Conservation (phyloP, 2,888 invertebrate species). For the Mechanitis messenoides region DNA sequence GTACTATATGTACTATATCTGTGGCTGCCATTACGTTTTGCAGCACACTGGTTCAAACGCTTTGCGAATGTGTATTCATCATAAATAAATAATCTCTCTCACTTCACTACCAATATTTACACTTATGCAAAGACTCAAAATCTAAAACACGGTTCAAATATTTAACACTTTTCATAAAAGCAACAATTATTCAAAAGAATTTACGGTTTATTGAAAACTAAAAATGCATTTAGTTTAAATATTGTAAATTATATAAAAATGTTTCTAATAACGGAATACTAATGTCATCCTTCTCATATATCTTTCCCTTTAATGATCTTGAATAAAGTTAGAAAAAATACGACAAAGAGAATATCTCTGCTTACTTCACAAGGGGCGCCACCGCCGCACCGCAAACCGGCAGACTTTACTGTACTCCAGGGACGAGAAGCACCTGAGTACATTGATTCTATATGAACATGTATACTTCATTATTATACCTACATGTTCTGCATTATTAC, state of each 20-base stretch:
- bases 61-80: constrained; percentile 22
- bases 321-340: constrained; percentile 12
- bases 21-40: constrained; percentile 28
- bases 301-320: constrained; percentile 7
- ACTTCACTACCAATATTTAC: constrained; percentile 19
- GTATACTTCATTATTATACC: constrained; percentile 15
- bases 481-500: constrained; percentile 21
- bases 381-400: constrained; percentile 39
- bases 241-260: too few relatives aligned
- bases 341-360: constrained; percentile 26
- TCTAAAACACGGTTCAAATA: constrained; percentile 9
- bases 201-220: background rate
- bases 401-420: constrained; percentile 50
- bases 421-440: constrained; percentile 47
- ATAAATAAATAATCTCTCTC: constrained; percentile 26
- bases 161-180: constrained; percentile 3
- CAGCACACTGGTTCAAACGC: constrained; percentile 24
- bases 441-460: constrained; percentile 47
- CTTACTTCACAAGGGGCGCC: constrained; percentile 33
- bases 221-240: background rate
- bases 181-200: background rate
- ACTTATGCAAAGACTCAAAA: constrained; percentile 13
- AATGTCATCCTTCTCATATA: too few relatives aligned
- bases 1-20: constrained; percentile 20
- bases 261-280: too few relatives aligned